Evolutionary conservation across 2,113 vertebrate species (phyloP).

Genomic region (Dicrurus megarhynchus): DNA sequence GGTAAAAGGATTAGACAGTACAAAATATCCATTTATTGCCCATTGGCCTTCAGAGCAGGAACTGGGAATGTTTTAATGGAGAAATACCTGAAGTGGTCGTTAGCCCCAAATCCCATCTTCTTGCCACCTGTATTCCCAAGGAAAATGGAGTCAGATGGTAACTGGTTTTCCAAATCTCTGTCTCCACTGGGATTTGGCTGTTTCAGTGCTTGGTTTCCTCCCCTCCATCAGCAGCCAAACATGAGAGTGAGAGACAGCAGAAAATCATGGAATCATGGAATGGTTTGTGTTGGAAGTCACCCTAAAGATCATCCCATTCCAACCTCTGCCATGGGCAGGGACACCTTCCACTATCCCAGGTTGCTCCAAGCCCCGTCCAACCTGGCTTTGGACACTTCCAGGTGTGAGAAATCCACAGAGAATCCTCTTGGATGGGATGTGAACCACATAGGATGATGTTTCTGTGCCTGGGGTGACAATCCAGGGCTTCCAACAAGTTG

Average conservation of each 20-base stretch:
- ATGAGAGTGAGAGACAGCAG: not conserved
- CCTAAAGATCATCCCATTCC: not conserved
- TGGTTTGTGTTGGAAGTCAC: not conserved
- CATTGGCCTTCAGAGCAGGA: not conserved
- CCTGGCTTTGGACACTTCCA: not conserved
- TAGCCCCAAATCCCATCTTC: not conserved
- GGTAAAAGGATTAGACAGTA: not conserved
- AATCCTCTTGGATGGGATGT: not conserved
- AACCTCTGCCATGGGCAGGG: not conserved
- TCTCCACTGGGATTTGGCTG: not conserved
- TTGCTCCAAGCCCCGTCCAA: not conserved
- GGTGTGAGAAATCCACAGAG: not conserved
- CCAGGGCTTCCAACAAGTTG: not conserved
- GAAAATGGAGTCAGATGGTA: not conserved
- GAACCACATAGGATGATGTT: accelerated
- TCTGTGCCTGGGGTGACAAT: not conserved
- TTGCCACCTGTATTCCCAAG: not conserved
- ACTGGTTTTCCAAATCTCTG: not conserved
- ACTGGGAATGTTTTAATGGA: not conserved
- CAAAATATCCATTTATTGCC: not conserved
- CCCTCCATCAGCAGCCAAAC: not conserved
- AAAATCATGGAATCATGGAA: not conserved
- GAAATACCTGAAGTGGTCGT: accelerated
- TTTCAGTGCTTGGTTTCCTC: not conserved
- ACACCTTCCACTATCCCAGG: not conserved